phyloP scores from a whole-genome alignment of 1,140 invertebrate genomes.

The Anthonomus grandis region DNA sequence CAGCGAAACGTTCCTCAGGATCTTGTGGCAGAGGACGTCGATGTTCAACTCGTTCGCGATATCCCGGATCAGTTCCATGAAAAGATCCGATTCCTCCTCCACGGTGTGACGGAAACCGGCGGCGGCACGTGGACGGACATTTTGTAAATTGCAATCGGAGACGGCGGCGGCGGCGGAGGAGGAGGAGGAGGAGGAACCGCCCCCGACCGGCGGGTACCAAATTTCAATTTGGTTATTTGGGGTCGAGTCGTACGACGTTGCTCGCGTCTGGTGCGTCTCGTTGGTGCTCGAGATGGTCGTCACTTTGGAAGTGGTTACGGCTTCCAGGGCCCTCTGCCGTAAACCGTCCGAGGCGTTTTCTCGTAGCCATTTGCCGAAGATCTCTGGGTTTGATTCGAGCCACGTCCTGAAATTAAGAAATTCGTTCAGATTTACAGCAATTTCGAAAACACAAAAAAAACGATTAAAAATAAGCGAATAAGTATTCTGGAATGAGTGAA shows the following conservation, averaged over 20 bases:
- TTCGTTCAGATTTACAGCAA: too few relatives aligned
- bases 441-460: constrained; percentile 1
- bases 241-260: constrained; percentile 59
- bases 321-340: constrained; percentile 49
- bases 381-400: constrained; percentile 56
- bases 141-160: constrained; percentile 54
- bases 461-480: too few relatives aligned
- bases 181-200: constrained; percentile 67
- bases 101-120: too few relatives aligned
- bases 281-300: constrained; percentile 15
- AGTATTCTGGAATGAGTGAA: too few relatives aligned
- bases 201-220: constrained; percentile 68
- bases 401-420: constrained; percentile 45
- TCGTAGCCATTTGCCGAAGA: constrained; percentile 67
- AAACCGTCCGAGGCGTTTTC: constrained; percentile 68
- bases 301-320: constrained; percentile 23
- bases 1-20: constrained; percentile 84
- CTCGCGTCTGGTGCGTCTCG: constrained; percentile 41
- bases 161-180: constrained; percentile 63
- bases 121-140: constrained; percentile 41
- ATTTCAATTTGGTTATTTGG: constrained; percentile 80
- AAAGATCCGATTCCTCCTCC: constrained; percentile 71
- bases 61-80: constrained; percentile 91
- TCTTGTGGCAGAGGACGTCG: constrained; percentile 90
- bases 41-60: constrained; percentile 92